Evolutionary conservation across 2,113 vertebrate genomes (phyloP), one percentile per base, ranked within the genome.

Genomic region (Saccopteryx leptura): DNA sequence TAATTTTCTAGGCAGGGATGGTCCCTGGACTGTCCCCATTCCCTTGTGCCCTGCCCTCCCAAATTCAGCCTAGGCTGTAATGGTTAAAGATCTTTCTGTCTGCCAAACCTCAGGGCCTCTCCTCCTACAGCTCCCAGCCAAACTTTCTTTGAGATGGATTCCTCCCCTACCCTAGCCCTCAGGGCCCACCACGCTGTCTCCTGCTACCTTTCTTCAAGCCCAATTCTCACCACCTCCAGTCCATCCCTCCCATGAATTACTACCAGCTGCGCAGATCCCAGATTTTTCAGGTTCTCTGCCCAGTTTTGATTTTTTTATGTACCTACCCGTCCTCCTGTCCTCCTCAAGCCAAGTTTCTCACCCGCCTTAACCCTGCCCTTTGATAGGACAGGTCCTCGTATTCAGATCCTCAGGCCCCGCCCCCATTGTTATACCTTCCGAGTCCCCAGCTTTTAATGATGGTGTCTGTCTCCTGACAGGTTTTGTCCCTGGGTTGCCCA

Each of bases 111-210:
- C 4, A n/a, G 39, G 56, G 54, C 23, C n/a, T 46, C 12, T 61
- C 17, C 39, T 50, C 76, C 63, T 31, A 15, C 1, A 0, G 18
- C 46, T 50, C 75, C 58, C 5, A 68, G 63, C 60, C 61, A 15
- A 28, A 8, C 18, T 76, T 84, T 50, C n/a, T 56, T 9, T 52
- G 52, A 2, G 21, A 60, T 21, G 1, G 4, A 31, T n/a, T 21
- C 23, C 23, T 81, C 52, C 24, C 58, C 24, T 31, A 46, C 24
- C 14, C 28, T 15, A 28, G 91, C 7, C 68, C 72, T 92, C 93
- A 46, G 74, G 48, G 93, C n/a, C 89, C 86, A 90, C 78, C 56
- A 92, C 61, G 95, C 66, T 85, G n/a, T 61, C 48, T 94, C 89
- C 96, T 92, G 58, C 61, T 84, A 85, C 96, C 66, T 78, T 18